phyloP scores from a whole-genome alignment of 2,888 invertebrate species.

The Drosophila anomelani region DNA sequence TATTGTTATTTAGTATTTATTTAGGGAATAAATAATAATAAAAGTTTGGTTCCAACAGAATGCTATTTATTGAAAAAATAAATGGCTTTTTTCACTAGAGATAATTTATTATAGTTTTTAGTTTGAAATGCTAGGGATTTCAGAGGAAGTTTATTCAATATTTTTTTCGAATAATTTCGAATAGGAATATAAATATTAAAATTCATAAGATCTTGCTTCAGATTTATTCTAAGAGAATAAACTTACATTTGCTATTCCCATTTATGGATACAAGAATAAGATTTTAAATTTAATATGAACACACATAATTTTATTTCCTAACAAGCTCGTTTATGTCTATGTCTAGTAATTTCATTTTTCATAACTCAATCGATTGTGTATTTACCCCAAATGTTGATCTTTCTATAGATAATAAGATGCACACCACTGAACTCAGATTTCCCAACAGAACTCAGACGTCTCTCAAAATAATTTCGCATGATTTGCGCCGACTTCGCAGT shows the following conservation, averaged over 20 bases:
- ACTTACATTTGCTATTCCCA: no score
- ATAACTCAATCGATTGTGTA: conserved; percentile 23
- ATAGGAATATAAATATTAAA: no score
- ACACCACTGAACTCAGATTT: conserved; percentile 11
- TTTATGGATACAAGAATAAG: no score
- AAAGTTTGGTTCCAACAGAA: neutral
- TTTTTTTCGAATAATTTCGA: neutral
- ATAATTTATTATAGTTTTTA: neutral
- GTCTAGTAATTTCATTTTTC: conserved; percentile 2
- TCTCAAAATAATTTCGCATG: conserved; percentile 51
- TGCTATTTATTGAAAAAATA: neutral
- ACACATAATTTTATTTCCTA: neutral
- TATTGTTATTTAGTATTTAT: neutral
- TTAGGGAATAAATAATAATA: neutral
- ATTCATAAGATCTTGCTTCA: no score
- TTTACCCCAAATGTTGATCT: conserved; percentile 12
- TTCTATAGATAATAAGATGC: conserved; percentile 10
- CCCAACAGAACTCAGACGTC: conserved; percentile 3
- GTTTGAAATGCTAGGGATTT: neutral
- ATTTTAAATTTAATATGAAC: no score
- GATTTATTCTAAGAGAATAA: no score
- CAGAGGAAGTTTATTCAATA: neutral
- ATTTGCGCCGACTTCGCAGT: conserved; percentile 44
- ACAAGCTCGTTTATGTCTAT: neutral
- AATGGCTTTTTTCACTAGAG: no score